Percentiles rank a stretch among this genome's conserved stretches.
Evolutionary conservation across 2,113 vertebrate genomes (phyloP).

Genomic region (Ibidorhyncha struthersii): DNA sequence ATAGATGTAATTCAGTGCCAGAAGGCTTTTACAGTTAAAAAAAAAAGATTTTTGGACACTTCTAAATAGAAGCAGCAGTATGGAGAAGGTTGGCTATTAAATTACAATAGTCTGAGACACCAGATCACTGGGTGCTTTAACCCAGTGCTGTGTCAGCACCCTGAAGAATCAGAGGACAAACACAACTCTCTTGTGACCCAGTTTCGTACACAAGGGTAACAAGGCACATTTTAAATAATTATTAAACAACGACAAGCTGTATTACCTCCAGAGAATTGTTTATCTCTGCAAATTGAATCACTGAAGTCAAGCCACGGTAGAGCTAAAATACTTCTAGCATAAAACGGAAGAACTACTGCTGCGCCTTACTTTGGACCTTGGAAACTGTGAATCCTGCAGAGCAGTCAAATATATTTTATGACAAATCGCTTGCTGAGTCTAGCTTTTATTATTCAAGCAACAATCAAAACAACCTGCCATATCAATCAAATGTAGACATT

Average conservation of each 20-base stretch:
- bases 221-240: background rate
- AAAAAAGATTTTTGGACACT: background rate
- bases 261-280: slow-evolving; percentile 20
- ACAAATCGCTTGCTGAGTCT: background rate
- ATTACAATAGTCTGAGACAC: background rate
- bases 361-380: background rate
- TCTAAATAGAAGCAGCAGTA: slow-evolving; percentile 10
- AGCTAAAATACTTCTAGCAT: background rate
- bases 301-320: background rate
- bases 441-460: background rate
- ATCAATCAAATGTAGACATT: background rate
- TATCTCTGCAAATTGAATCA: slow-evolving; percentile 32
- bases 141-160: background rate
- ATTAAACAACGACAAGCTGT: slow-evolving; percentile 6
- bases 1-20: slow-evolving; percentile 59
- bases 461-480: background rate
- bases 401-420: background rate
- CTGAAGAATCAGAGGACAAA: background rate
- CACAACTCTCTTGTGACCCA: background rate
- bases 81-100: background rate
- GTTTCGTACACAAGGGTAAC: background rate
- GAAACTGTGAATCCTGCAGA: background rate
- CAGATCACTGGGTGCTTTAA: background rate
- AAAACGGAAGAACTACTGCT: background rate
- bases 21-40: slow-evolving; percentile 5